phyloP scores from a whole-genome alignment of 1,140 invertebrate species.

The Musca vetustissima region DNA sequence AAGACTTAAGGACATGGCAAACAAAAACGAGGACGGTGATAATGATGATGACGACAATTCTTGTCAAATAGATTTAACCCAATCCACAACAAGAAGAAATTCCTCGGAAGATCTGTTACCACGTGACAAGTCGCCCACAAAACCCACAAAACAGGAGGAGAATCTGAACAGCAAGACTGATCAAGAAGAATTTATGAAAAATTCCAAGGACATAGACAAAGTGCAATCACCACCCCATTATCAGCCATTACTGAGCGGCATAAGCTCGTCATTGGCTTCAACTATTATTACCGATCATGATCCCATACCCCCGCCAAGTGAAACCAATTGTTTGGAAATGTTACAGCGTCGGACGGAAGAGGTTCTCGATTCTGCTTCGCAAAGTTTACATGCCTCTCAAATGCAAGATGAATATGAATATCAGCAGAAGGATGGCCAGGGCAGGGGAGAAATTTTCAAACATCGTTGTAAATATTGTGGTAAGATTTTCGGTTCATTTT shows the following conservation, averaged over 20 bases:
- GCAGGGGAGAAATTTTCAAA: conserved; percentile 85
- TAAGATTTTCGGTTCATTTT: conserved; percentile 97
- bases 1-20: not conserved
- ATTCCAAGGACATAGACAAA: not conserved
- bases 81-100: not conserved
- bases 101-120: too few species aligned
- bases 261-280: conserved; percentile 73
- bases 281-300: conserved; percentile 86
- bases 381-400: conserved; percentile 83
- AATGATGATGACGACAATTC: not conserved
- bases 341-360: conserved; percentile 87
- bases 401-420: conserved; percentile 85
- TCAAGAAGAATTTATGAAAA: conserved; percentile 10
- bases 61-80: conserved; percentile 10
- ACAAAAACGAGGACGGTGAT: too few species aligned
- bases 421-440: conserved; percentile 55
- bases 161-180: conserved; percentile 26
- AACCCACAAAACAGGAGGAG: not conserved
- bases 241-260: conserved; percentile 44
- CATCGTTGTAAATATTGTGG: conserved; percentile 97
- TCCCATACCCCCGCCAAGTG: conserved; percentile 64
- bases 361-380: conserved; percentile 87
- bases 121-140: not conserved
- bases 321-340: conserved; percentile 89
- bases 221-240: conserved; percentile 9